Evolutionary conservation across 2,888 invertebrate genomes (phyloP).

Genomic region (Amaurobius ferox): DNA sequence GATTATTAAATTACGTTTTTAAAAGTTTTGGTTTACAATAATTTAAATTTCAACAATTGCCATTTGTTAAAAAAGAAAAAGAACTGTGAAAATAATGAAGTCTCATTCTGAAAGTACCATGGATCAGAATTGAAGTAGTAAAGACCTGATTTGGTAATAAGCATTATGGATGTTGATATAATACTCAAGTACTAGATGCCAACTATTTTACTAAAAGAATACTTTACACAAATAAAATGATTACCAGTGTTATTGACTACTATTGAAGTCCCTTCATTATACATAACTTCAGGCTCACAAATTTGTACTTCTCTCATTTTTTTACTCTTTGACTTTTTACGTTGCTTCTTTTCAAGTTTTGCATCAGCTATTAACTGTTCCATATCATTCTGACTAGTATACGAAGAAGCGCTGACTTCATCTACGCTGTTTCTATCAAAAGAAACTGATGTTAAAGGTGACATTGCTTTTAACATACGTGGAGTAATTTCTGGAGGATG

Average conservation of each 20-base stretch:
- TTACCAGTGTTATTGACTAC: neutral
- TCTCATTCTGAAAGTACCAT: too few relatives aligned
- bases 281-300: constrained; percentile 14
- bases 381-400: constrained; percentile 9
- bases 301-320: constrained; percentile 26
- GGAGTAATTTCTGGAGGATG: neutral
- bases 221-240: neutral
- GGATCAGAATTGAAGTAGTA: too few relatives aligned
- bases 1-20: too few relatives aligned
- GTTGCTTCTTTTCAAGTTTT: neutral
- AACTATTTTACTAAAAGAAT: too few relatives aligned
- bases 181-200: too few relatives aligned
- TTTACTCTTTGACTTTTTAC: neutral
- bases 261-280: neutral
- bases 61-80: too few relatives aligned
- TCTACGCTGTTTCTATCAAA: constrained; percentile 36
- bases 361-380: constrained; percentile 15
- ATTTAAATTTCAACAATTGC: too few relatives aligned
- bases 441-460: neutral
- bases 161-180: too few relatives aligned
- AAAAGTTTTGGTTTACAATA: too few relatives aligned
- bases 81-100: too few relatives aligned
- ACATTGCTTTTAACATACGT: neutral
- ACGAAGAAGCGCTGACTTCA: constrained; percentile 23
- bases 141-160: too few relatives aligned